phyloP scores from a whole-genome alignment of 2,888 invertebrate genomes.

The Willowsia nigromaculata region DNA sequence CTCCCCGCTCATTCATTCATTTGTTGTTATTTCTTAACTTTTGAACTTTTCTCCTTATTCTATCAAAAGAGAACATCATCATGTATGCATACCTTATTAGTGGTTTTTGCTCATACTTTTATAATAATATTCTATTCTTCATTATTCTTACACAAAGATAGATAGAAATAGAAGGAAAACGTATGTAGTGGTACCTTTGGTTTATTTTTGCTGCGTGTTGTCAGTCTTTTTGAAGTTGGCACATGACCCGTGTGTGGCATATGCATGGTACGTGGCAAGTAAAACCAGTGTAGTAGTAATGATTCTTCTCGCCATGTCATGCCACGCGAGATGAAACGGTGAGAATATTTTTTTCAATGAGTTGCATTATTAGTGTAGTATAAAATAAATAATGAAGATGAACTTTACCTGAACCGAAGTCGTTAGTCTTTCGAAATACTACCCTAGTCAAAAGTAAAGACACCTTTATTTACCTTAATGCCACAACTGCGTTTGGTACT shows the following conservation, averaged over 20 bases:
- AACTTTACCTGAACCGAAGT: slow-evolving; percentile 28
- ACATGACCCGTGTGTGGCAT: slow-evolving; percentile 11
- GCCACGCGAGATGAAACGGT: slow-evolving; percentile 22
- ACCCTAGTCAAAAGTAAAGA: too few relatives aligned
- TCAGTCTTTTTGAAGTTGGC: not conserved
- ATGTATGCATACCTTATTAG: not conserved
- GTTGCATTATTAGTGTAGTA: not conserved
- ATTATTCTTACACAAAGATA: not conserved
- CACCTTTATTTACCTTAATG: too few relatives aligned
- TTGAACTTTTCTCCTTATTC: slow-evolving; percentile 1
- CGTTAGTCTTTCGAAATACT: too few relatives aligned
- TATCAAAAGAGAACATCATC: not conserved
- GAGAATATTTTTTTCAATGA: not conserved
- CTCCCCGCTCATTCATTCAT: not conserved
- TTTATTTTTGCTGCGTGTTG: not conserved
- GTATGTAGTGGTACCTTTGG: not conserved
- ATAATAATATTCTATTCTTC: slow-evolving; percentile 2
- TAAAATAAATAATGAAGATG: slow-evolving; percentile 25
- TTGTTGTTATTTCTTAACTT: not conserved
- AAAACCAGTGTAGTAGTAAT: not conserved
- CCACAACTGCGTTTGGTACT: too few relatives aligned
- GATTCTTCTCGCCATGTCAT: slow-evolving; percentile 6
- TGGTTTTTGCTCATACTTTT: not conserved
- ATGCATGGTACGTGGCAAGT: not conserved
- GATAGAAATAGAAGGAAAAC: not conserved